Percentiles rank a stretch among this genome's conserved stretches.
Conservation (phyloP, 1,140 invertebrate species). For the Doryteuthis pealeii region DNA sequence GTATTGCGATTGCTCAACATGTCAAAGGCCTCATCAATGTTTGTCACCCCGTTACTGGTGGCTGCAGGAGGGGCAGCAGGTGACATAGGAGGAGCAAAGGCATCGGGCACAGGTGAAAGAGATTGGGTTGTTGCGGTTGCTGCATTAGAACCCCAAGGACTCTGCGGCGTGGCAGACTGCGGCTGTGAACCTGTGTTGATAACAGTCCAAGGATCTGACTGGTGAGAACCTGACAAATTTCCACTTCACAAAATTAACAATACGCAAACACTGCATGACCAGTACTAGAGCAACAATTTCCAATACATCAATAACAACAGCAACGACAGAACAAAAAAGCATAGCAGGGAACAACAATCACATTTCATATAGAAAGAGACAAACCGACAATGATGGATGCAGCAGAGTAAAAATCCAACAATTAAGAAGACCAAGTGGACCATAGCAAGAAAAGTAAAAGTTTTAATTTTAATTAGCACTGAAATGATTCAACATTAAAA, state of each 20-base stretch:
- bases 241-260: constrained; percentile 9
- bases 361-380: not conserved
- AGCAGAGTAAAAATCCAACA: not conserved
- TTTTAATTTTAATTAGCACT: no score
- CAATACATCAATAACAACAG: not conserved
- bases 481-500: no score
- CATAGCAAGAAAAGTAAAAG: no score
- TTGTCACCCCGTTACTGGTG: constrained; percentile 35
- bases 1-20: constrained; percentile 42
- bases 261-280: not conserved
- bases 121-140: constrained; percentile 17
- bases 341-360: not conserved
- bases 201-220: constrained; percentile 13
- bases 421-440: not conserved
- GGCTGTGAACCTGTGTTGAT: constrained; percentile 12
- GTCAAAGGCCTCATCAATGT: constrained; percentile 52
- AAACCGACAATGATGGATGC: not conserved
- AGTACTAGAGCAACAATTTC: not conserved
- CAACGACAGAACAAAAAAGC: not conserved
- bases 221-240: constrained; percentile 11
- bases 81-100: constrained; percentile 26
- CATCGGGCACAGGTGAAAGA: constrained; percentile 17
- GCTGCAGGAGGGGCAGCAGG: constrained; percentile 7
- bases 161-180: constrained; percentile 10
- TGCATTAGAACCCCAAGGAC: constrained; percentile 24